Conservation (phyloP, 2,113 vertebrate genomes). For the Mandrillus leucophaeus region DNA sequence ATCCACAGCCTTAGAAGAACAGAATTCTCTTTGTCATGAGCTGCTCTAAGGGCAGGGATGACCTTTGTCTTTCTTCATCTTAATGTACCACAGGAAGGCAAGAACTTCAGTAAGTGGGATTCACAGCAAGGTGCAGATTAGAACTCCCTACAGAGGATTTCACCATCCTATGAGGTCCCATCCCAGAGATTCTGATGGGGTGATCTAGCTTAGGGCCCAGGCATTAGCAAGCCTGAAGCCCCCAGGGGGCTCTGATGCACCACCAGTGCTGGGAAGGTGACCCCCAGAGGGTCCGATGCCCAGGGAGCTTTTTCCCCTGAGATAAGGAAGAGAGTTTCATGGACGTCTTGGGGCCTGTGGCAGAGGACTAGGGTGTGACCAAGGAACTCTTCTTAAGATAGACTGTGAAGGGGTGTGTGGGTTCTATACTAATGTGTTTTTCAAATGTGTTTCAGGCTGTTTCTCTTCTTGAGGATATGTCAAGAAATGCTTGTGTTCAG, state of each 20-base stretch:
- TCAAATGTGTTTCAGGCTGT: not conserved
- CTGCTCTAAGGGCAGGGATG: not conserved
- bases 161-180: not conserved
- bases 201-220: not conserved
- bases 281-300: not conserved
- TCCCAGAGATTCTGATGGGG: not conserved
- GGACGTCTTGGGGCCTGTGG: not conserved
- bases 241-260: not conserved
- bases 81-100: not conserved
- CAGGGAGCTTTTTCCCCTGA: not conserved
- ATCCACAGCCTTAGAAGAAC: not conserved
- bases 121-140: not conserved
- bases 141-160: not conserved
- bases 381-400: not conserved
- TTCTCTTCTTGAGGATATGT: not conserved
- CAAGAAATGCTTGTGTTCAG: too few relatives aligned
- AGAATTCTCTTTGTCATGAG: not conserved
- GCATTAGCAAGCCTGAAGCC: not conserved
- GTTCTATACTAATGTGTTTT: not conserved
- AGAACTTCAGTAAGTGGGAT: not conserved
- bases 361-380: not conserved
- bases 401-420: not conserved
- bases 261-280: not conserved
- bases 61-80: not conserved
- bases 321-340: not conserved